These are phyloP conservation scores for Phrixothrix hirtus DNA, from an alignment of 2,888 invertebrate genomes.

Conservation along the genomic window DNA sequence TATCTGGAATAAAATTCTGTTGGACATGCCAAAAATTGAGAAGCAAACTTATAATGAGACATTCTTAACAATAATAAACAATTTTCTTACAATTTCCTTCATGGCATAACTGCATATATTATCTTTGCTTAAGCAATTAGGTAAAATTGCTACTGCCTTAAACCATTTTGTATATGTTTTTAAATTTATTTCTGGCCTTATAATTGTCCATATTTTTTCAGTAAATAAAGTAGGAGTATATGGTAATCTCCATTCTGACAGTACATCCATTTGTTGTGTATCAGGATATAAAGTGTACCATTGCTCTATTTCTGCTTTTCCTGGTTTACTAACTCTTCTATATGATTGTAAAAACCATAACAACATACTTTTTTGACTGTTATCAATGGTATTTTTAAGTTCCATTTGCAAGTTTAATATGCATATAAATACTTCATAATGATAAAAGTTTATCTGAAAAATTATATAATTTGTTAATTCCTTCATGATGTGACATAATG, in stretches of 20 bases:
- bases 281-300: conserved; percentile 55
- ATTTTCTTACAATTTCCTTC: conserved; percentile 52
- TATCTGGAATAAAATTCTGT: no score
- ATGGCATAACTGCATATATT: conserved; percentile 59
- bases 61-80: no score
- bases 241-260: conserved; percentile 60
- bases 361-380: conserved; percentile 33
- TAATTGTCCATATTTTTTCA: conserved; percentile 55
- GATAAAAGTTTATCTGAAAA: conserved; percentile 58
- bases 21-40: no score
- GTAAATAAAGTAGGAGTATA: conserved; percentile 51
- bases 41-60: no score
- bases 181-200: conserved; percentile 57
- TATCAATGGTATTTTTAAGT: conserved; percentile 23
- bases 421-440: conserved; percentile 59
- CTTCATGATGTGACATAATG: no score
- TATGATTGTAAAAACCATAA: conserved; percentile 50
- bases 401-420: conserved; percentile 50
- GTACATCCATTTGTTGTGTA: conserved; percentile 51
- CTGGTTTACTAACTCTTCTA: conserved; percentile 52
- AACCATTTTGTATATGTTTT: conserved; percentile 59
- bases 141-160: conserved; percentile 46
- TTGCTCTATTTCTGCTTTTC: conserved; percentile 55
- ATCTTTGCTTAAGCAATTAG: conserved; percentile 51
- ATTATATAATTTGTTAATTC: no score